Conservation (phyloP, 2,888 invertebrate species). For the Meganola albula region DNA sequence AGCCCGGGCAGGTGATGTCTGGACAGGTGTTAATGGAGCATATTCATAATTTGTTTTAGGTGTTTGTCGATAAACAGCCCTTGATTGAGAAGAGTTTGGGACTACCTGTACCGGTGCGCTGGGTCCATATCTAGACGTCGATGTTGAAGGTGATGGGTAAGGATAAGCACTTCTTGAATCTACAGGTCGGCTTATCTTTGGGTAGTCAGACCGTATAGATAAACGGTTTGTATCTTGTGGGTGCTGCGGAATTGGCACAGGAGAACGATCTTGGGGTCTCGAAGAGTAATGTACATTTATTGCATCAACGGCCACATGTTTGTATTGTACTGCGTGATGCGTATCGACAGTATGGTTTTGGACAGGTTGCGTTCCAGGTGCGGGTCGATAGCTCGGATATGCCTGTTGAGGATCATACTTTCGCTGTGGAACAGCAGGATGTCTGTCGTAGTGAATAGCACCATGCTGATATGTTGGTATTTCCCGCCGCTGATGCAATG, state of each 20-base stretch:
- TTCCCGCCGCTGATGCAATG: conserved; percentile 53
- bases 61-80: conserved; percentile 46
- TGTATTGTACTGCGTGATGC: conserved; percentile 54
- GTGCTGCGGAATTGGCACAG: conserved; percentile 47
- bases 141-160: conserved; percentile 59
- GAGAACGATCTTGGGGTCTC: conserved; percentile 51
- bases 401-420: conserved; percentile 69
- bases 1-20: conserved; percentile 56
- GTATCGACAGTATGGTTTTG: conserved; percentile 56
- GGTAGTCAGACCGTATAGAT: conserved; percentile 50
- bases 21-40: conserved; percentile 46
- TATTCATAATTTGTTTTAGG: conserved; percentile 60
- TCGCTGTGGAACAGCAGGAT: conserved; percentile 49
- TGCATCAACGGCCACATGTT: conserved; percentile 49
- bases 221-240: conserved; percentile 48
- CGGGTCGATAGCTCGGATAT: conserved; percentile 63
- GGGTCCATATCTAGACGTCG: conserved; percentile 49
- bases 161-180: conserved; percentile 52
- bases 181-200: conserved; percentile 41
- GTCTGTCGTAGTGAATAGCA: conserved; percentile 57
- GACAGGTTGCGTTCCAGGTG: conserved; percentile 44
- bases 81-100: conserved; percentile 49
- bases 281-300: conserved; percentile 49
- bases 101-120: conserved; percentile 44
- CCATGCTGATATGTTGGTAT: conserved; percentile 45